These are phyloP conservation scores for Hyaena hyaena DNA, from an alignment of 2,113 vertebrate species.

Conservation along the genomic window DNA sequence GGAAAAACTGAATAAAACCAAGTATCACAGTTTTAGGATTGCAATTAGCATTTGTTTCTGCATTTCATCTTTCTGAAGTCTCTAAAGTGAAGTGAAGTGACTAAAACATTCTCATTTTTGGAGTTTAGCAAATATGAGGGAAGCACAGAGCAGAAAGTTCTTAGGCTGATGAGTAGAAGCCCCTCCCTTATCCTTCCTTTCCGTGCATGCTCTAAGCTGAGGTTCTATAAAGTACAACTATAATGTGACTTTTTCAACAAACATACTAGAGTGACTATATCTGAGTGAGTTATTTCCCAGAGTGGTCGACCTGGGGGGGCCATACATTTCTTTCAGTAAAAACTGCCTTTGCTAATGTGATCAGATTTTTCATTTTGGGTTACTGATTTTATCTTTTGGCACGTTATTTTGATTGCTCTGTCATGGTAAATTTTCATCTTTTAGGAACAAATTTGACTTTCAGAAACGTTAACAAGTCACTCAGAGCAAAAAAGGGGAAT, in stretches of 20 bases:
- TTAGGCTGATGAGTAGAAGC: not conserved
- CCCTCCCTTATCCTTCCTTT: not conserved
- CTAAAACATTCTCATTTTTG: constrained; percentile 48
- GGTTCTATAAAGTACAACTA: not conserved
- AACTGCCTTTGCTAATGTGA: not conserved
- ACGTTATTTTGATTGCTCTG: constrained; percentile 14
- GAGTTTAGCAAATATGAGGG: not conserved
- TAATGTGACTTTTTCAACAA: constrained; percentile 12
- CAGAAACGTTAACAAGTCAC: constrained; percentile 7
- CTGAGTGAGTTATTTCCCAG: constrained; percentile 7
- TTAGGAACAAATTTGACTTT: constrained; percentile 10
- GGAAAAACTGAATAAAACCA: constrained; percentile 60
- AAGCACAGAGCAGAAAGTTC: not conserved
- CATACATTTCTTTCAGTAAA: not conserved
- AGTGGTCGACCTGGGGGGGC: not conserved
- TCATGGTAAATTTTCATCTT: constrained; percentile 22
- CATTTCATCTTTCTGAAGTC: constrained; percentile 40
- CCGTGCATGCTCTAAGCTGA: not conserved
- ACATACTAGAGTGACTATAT: not conserved
- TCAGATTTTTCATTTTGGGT: constrained; percentile 55
- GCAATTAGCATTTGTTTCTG: constrained; percentile 53
- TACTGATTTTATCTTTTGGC: constrained; percentile 14
- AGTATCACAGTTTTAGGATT: constrained; percentile 50
- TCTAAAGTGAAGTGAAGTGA: not conserved
- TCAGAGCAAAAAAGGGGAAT: not conserved